phyloP scores from a whole-genome alignment of 2,888 invertebrate species.

The Cantharis flavilabris region DNA sequence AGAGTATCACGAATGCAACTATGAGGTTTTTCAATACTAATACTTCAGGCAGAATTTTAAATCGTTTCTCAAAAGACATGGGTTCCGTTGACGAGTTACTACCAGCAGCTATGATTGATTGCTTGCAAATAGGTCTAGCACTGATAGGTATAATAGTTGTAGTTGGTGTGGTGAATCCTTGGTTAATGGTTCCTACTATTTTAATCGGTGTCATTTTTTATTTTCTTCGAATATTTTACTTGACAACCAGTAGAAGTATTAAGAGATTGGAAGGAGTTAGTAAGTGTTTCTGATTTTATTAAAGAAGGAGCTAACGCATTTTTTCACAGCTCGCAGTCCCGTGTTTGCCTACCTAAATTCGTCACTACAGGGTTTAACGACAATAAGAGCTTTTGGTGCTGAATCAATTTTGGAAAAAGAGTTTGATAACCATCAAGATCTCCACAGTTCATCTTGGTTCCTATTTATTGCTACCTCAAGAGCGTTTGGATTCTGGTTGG shows the following conservation, averaged over 20 bases:
- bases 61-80: slow-evolving; percentile 90
- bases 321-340: slow-evolving; percentile 81
- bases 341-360: slow-evolving; percentile 94
- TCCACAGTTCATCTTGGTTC: slow-evolving; percentile 92
- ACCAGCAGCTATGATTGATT: slow-evolving; percentile 66
- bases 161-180: slow-evolving; percentile 75
- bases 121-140: slow-evolving; percentile 74
- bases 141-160: slow-evolving; percentile 81
- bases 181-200: slow-evolving; percentile 72
- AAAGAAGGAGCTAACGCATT: not conserved
- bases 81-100: slow-evolving; percentile 70
- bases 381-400: slow-evolving; percentile 87
- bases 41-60: slow-evolving; percentile 80
- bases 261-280: slow-evolving; percentile 82
- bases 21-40: slow-evolving; percentile 90
- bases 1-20: slow-evolving; percentile 76
- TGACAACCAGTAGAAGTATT: slow-evolving; percentile 79
- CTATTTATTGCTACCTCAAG: slow-evolving; percentile 87
- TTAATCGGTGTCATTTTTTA: slow-evolving; percentile 75
- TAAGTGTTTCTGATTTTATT: slow-evolving; percentile 57
- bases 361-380: slow-evolving; percentile 86
- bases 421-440: slow-evolving; percentile 81
- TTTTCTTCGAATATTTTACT: slow-evolving; percentile 75
- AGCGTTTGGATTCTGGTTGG: slow-evolving; percentile 93
- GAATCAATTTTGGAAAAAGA: slow-evolving; percentile 77